Evolutionary conservation across 2,888 invertebrate species (phyloP).

Genomic region (Machimus atricapillus): DNA sequence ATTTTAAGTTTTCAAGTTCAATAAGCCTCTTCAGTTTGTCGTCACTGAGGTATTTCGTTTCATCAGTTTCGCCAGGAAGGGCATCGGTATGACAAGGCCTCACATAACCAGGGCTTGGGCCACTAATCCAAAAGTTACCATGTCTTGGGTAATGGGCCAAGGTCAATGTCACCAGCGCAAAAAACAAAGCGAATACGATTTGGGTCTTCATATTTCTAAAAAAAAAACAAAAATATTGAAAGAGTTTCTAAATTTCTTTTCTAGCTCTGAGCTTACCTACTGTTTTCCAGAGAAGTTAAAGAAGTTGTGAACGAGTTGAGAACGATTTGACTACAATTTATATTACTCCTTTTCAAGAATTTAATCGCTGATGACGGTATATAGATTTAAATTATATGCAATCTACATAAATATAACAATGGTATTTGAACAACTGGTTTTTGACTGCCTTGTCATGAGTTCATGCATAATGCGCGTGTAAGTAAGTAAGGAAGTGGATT

Average conservation of each 20-base stretch:
- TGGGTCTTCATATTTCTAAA: neutral
- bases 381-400: neutral
- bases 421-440: neutral
- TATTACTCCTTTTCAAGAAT: neutral
- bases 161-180: neutral
- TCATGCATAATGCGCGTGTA: neutral
- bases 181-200: neutral
- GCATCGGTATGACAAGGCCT: neutral
- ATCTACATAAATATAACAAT: neutral
- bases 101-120: neutral
- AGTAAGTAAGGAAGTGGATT: neutral
- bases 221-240: neutral
- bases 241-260: neutral
- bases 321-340: neutral
- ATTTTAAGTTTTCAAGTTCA: neutral
- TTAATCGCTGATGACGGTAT: neutral
- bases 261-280: neutral
- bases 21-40: neutral
- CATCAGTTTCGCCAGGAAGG: neutral
- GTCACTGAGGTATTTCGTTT: neutral
- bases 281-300: neutral
- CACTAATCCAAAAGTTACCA: neutral
- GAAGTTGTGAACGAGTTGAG: neutral
- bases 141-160: neutral
- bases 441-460: neutral